These are phyloP conservation scores for Steinernema feltiae DNA, from an alignment of 1,140 invertebrate species.

Conservation along the genomic window DNA sequence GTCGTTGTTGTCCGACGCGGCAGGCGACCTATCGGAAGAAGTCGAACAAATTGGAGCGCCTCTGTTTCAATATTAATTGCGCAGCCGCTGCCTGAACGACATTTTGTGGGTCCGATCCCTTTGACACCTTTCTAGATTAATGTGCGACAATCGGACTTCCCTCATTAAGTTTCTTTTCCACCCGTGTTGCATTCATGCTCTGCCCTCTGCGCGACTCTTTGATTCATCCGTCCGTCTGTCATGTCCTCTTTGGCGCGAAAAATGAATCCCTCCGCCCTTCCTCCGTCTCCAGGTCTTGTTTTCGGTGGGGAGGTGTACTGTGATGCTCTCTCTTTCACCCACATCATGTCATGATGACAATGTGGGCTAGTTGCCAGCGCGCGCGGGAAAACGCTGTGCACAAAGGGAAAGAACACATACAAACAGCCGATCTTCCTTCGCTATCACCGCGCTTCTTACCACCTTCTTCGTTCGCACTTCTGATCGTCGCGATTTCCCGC, in stretches of 20 bases:
- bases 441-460: not conserved
- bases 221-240: no score
- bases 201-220: not conserved
- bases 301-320: not conserved
- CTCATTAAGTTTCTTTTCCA: not conserved
- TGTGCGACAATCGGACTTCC: not conserved
- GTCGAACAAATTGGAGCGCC: constrained; percentile 12
- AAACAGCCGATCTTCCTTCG: not conserved
- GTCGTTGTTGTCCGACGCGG: not conserved
- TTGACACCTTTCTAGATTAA: not conserved
- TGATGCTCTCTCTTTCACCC: not conserved
- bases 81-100: not conserved
- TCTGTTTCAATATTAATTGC: constrained; percentile 9
- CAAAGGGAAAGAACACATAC: not conserved
- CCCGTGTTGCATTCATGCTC: not conserved
- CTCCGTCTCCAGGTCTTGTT: constrained; percentile 4
- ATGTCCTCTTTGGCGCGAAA: not conserved
- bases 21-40: not conserved
- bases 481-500: not conserved
- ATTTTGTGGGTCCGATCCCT: not conserved
- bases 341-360: not conserved
- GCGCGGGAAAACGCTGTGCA: not conserved
- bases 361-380: constrained; percentile 13
- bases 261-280: not conserved
- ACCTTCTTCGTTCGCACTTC: constrained; percentile 2